Evolutionary conservation across 92 coral and sea anemone genomes (phyloP).

Genomic region (Bergia puertoricense): DNA sequence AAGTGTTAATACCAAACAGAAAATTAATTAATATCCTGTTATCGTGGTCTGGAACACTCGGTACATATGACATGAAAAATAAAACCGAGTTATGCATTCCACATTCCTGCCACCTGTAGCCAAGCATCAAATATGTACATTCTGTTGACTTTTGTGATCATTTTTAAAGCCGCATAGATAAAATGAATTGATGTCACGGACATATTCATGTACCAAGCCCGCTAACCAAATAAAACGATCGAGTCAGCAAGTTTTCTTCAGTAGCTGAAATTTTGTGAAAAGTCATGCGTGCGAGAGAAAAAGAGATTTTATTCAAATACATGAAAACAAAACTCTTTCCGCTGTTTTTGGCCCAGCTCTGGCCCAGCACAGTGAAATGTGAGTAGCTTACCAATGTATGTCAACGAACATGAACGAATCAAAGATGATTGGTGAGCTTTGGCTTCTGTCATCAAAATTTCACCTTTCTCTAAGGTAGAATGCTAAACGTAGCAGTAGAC

Average conservation of each 20-base stretch:
- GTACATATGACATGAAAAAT: no score
- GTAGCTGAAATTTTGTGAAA: neutral
- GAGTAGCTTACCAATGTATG: conserved; percentile 1
- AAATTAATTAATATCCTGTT: no score
- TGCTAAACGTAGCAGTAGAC: neutral
- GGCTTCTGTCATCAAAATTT: conserved; percentile 22
- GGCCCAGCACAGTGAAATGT: conserved; percentile 10
- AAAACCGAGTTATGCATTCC: neutral
- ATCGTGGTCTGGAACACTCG: no score
- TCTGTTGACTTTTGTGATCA: no score
- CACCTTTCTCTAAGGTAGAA: neutral
- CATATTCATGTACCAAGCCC: neutral
- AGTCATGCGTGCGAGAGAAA: neutral
- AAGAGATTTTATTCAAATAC: no score
- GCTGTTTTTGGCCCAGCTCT: no score
- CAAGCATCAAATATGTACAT: neutral
- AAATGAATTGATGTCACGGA: no score
- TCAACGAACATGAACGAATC: conserved; percentile 15
- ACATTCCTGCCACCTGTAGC: neutral
- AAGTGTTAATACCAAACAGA: no score
- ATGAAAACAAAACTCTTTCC: neutral
- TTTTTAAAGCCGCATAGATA: neutral
- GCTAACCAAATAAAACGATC: neutral
- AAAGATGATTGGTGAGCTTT: conserved; percentile 2
- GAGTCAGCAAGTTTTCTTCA: neutral